Conservation (phyloP, 2,797 vertebrate species). For the Chiloscyllium punctatum region DNA sequence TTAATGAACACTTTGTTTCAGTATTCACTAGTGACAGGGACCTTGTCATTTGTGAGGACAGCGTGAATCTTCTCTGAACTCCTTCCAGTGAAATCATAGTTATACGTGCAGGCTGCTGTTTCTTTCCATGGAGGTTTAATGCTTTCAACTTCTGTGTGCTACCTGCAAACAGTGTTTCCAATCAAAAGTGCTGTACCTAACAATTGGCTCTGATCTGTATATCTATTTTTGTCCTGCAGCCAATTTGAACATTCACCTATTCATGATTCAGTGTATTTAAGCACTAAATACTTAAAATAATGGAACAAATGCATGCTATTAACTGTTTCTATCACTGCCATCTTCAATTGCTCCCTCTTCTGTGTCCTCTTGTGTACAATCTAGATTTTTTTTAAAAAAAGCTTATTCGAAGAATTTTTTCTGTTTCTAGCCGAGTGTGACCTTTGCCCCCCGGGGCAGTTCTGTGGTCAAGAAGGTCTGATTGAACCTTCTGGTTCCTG, state of each 20-base stretch:
- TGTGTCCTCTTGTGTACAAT: neutral
- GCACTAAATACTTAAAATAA: neutral
- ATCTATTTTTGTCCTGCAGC: neutral
- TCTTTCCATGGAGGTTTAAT: neutral
- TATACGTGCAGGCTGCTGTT: neutral
- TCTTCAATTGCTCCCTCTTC: neutral
- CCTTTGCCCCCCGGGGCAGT: slow-evolving; percentile 60
- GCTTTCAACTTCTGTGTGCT: neutral
- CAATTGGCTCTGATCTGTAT: neutral
- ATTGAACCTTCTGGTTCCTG: slow-evolving; percentile 60
- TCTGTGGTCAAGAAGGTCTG: slow-evolving; percentile 66
- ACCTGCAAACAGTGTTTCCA: neutral
- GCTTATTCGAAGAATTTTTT: neutral
- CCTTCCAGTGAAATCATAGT: too few species aligned
- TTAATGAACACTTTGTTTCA: too few species aligned
- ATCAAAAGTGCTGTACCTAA: neutral
- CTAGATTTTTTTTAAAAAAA: neutral
- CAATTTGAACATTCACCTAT: neutral
- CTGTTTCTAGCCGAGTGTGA: slow-evolving; percentile 59
- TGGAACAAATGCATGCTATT: neutral
- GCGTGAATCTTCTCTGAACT: too few species aligned
- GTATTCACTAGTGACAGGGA: too few species aligned
- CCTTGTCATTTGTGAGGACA: too few species aligned
- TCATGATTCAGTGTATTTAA: neutral
- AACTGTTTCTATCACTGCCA: neutral